A percentile compares a stretch with the other conserved stretches of the same genome.
Evolutionary conservation across 2,113 vertebrate species (phyloP).

Genomic region (Petrocephalus microphthalmus): DNA sequence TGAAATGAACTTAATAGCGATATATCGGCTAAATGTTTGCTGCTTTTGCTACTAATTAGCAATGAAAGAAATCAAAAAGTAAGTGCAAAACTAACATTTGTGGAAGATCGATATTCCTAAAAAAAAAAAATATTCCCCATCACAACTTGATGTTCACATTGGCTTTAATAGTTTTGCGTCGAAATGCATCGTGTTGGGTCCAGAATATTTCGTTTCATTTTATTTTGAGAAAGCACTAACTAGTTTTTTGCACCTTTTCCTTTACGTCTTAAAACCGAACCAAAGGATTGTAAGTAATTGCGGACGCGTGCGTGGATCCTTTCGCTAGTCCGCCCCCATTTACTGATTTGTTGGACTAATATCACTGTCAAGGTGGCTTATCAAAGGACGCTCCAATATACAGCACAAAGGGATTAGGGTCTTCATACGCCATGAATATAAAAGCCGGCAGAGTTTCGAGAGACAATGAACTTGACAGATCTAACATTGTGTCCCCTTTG

Average conservation of each 20-base stretch:
- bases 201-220: not conserved
- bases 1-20: not conserved
- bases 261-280: not conserved
- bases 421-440: slow-evolving; percentile 44
- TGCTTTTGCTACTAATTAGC: not conserved
- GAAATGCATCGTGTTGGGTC: not conserved
- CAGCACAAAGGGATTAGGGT: slow-evolving; percentile 25
- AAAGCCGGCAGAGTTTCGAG: slow-evolving; percentile 38
- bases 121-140: not conserved
- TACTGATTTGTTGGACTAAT: slow-evolving; percentile 2
- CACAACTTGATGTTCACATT: not conserved
- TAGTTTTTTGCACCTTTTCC: not conserved
- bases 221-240: not conserved
- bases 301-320: not conserved
- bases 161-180: not conserved
- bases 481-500: slow-evolving; percentile 38
- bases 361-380: slow-evolving; percentile 5
- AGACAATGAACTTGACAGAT: slow-evolving; percentile 67
- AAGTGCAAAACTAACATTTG: not conserved
- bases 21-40: not conserved
- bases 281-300: not conserved
- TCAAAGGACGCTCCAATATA: slow-evolving; percentile 23
- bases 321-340: not conserved
- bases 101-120: not conserved
- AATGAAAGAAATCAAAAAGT: not conserved